phyloP scores from a whole-genome alignment of 1,140 invertebrate genomes.

The Drosophila pallidifrons region DNA sequence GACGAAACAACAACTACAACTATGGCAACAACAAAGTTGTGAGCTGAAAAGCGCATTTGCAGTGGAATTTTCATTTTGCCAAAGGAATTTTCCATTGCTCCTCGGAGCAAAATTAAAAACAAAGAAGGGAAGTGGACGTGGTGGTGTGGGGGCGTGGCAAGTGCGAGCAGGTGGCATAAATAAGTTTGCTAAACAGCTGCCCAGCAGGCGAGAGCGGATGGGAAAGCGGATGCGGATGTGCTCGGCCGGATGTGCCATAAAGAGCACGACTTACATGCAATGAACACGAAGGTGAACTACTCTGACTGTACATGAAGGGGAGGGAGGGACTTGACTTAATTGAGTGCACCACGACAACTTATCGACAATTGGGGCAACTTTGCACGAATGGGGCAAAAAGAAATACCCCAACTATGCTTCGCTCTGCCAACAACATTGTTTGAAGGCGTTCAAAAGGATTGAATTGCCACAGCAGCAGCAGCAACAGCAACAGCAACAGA shows the following conservation, averaged over 20 bases:
- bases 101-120: constrained; percentile 61
- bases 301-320: not conserved
- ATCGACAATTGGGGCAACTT: constrained; percentile 38
- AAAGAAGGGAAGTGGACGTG: constrained; percentile 32
- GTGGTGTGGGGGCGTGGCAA: constrained; percentile 1
- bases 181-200: constrained; percentile 75
- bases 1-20: constrained; percentile 39
- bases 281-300: constrained; percentile 53
- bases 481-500: not conserved
- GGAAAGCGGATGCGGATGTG: constrained; percentile 22
- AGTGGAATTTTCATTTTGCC: constrained; percentile 80
- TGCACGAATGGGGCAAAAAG: not conserved
- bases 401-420: not conserved
- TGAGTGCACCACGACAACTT: constrained; percentile 46
- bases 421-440: constrained; percentile 19
- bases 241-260: constrained; percentile 65
- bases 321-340: constrained; percentile 35
- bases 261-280: constrained; percentile 66
- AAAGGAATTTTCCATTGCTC: constrained; percentile 64
- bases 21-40: constrained; percentile 33
- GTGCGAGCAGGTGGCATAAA: constrained; percentile 76
- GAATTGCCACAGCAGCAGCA: constrained; percentile 26
- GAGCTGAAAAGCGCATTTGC: constrained; percentile 26
- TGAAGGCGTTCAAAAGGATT: constrained; percentile 25
- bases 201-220: not conserved